Conservation (phyloP, 2,113 vertebrate genomes). For the Chaetops frenatus region DNA sequence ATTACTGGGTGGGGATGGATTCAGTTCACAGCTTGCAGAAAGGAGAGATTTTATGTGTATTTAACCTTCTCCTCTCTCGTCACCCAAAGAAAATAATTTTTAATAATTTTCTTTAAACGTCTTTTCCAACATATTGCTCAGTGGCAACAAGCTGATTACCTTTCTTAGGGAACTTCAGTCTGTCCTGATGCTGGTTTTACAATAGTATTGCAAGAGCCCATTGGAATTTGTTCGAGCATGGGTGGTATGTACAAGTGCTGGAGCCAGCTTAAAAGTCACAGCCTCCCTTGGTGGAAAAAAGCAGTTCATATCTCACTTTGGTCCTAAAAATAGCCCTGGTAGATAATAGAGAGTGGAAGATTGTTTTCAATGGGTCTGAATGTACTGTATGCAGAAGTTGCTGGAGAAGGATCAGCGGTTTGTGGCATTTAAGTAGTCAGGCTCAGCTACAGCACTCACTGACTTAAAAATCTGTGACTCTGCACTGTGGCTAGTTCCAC, state of each 20-base stretch:
- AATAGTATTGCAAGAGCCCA: background rate
- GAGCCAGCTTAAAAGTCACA: background rate
- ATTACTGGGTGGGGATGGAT: slow-evolving; percentile 20
- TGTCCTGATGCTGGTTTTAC: background rate
- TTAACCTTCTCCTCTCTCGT: background rate
- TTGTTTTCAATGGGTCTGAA: slow-evolving; percentile 39
- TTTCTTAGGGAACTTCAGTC: background rate
- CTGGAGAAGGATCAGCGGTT: background rate
- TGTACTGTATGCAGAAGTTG: slow-evolving; percentile 1
- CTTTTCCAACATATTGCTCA: background rate
- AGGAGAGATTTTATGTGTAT: background rate
- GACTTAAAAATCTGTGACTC: background rate
- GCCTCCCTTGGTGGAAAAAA: background rate
- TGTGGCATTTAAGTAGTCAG: background rate
- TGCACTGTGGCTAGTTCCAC: background rate
- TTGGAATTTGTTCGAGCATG: slow-evolving; percentile 6
- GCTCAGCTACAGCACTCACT: background rate
- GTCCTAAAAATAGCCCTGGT: slow-evolving; percentile 45
- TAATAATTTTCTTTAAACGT: background rate
- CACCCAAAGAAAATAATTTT: background rate
- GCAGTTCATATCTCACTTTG: background rate
- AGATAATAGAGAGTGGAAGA: slow-evolving; percentile 35
- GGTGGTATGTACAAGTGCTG: slow-evolving; percentile 8
- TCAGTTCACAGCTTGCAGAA: background rate
- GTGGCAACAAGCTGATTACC: background rate